Conservation (phyloP, 2,888 invertebrate genomes). For the Aleiodes alternator region DNA sequence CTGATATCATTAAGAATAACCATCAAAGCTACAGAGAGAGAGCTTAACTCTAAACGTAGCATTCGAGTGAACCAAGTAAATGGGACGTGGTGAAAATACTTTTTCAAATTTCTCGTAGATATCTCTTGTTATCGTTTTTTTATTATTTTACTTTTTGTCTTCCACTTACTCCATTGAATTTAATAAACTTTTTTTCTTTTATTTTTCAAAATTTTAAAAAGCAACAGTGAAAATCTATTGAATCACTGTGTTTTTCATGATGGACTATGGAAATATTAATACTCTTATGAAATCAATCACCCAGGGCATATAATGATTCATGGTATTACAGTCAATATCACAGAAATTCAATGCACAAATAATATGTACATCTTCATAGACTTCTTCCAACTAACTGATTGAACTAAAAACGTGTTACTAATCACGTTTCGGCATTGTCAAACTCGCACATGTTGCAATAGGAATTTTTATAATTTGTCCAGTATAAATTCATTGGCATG, state of each 20-base stretch:
- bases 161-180: neutral
- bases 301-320: too few species aligned
- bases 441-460: constrained; percentile 13
- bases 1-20: constrained; percentile 42
- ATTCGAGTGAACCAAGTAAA: constrained; percentile 33
- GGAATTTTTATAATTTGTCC: constrained; percentile 3
- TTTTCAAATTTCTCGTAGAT: constrained; percentile 6
- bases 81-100: constrained; percentile 30
- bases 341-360: too few species aligned
- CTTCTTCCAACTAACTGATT: neutral
- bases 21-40: constrained; percentile 36
- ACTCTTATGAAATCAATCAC: too few species aligned
- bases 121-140: constrained; percentile 17
- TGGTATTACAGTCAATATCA: too few species aligned
- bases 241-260: too few species aligned
- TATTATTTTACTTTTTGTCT: neutral
- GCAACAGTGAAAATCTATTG: too few species aligned
- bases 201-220: too few species aligned
- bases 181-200: neutral
- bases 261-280: too few species aligned
- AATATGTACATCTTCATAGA: too few species aligned
- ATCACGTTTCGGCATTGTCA: constrained; percentile 47
- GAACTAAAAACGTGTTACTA: constrained; percentile 44
- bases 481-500: constrained; percentile 29
- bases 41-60: constrained; percentile 38